Evolutionary conservation across 2,113 vertebrate genomes (phyloP).

Genomic region (Colistium nudipinnis): DNA sequence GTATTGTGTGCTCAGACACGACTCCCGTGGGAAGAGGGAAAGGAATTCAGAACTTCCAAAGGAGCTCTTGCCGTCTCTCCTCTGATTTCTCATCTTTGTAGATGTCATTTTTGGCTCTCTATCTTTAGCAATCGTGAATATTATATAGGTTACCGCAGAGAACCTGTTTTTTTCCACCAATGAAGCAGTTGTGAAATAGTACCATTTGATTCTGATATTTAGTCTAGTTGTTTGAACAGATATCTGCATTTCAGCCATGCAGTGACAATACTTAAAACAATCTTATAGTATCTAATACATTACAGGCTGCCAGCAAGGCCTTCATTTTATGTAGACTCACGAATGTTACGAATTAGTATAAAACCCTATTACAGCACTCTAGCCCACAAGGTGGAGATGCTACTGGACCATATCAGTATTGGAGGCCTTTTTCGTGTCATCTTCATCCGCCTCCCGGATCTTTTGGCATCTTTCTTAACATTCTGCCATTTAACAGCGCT

Average conservation of each 20-base stretch:
- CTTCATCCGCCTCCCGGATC: not conserved
- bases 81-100: conserved; percentile 47
- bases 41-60: conserved; percentile 22
- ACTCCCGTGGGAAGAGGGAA: conserved; percentile 47
- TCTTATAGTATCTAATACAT: conserved; percentile 8
- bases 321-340: not conserved
- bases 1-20: conserved; percentile 36
- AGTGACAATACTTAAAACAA: not conserved
- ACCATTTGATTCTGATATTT: not conserved
- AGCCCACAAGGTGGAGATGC: not conserved
- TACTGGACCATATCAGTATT: not conserved
- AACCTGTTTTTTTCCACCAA: not conserved
- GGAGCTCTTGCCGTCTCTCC: conserved; percentile 31
- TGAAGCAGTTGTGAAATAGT: not conserved
- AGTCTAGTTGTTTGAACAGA: not conserved
- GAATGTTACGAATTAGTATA: conserved; percentile 5
- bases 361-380: not conserved
- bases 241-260: not conserved
- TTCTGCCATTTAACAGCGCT: not conserved
- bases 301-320: not conserved
- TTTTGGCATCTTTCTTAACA: not conserved
- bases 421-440: not conserved
- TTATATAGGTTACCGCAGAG: too few species aligned
- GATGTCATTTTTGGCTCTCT: conserved; percentile 12
- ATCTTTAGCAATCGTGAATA: conserved; percentile 47